A percentile compares a stretch with the other conserved stretches of the same genome.
phyloP scores from a whole-genome alignment of 1,140 invertebrate species.

The Pygmarrhopalites habei region DNA sequence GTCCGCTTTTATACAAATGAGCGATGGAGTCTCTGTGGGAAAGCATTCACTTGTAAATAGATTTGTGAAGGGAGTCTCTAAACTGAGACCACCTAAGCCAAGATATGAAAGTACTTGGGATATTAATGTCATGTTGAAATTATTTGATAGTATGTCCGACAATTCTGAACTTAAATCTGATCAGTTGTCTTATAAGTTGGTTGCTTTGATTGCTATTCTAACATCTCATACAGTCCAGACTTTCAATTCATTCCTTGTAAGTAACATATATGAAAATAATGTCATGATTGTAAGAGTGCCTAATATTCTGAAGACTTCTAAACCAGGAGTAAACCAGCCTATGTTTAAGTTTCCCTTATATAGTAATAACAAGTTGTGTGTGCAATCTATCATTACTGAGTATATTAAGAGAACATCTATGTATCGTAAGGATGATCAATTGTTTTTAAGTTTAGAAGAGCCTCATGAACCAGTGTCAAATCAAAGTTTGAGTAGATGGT shows the following conservation, averaged over 20 bases:
- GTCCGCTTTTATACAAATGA: not conserved
- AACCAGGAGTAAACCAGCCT: not conserved
- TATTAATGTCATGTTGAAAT: not conserved
- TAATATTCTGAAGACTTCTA: not conserved
- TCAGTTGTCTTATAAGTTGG: not conserved
- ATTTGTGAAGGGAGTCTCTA: not conserved
- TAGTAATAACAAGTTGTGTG: not conserved
- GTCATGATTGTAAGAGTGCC: not conserved
- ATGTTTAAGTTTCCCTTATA: no score
- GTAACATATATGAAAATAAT: not conserved
- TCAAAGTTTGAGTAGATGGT: not conserved
- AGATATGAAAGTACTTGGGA: slow-evolving; percentile 17
- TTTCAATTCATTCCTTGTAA: not conserved
- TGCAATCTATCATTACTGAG: not conserved
- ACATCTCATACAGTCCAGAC: not conserved
- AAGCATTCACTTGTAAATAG: not conserved
- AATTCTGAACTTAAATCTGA: not conserved
- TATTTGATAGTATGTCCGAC: not conserved
- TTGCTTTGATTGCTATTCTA: no score
- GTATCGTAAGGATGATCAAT: not conserved
- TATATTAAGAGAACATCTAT: not conserved
- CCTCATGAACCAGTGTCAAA: not conserved
- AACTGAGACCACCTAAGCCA: not conserved
- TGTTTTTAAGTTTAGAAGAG: not conserved
- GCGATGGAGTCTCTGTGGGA: not conserved